These are phyloP conservation scores for Zophobas morio DNA, from an alignment of 1,140 invertebrate genomes.

Conservation along the genomic window DNA sequence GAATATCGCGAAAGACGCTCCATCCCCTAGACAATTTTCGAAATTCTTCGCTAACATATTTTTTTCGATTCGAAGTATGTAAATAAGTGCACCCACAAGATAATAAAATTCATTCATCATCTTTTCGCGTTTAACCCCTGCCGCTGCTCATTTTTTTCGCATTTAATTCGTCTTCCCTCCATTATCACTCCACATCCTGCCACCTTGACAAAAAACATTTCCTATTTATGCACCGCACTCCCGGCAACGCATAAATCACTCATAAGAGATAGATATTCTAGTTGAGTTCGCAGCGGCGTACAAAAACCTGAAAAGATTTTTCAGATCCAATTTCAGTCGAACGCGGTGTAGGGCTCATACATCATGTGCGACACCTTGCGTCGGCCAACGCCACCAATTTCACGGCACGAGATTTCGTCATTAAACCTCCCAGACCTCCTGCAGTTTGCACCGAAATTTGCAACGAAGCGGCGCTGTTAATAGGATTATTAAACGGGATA, in stretches of 20 bases:
- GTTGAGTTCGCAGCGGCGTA: conserved; percentile 10
- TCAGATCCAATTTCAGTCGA: conserved; percentile 3
- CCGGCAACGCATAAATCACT: conserved; percentile 26
- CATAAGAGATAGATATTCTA: conserved; percentile 28
- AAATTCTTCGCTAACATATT: too few species aligned
- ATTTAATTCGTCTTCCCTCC: too few species aligned
- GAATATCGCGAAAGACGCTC: too few species aligned
- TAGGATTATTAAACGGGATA: not conserved
- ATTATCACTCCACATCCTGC: not conserved
- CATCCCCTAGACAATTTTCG: too few species aligned
- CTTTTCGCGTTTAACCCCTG: not conserved
- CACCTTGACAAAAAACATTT: conserved; percentile 13
- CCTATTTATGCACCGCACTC: conserved; percentile 18
- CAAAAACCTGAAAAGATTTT: conserved; percentile 6
- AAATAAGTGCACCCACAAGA: too few species aligned
- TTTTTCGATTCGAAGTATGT: too few species aligned
- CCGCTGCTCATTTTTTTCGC: not conserved
- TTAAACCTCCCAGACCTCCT: not conserved
- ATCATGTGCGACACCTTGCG: conserved; percentile 6
- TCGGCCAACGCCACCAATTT: conserved; percentile 1
- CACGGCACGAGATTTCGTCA: conserved; percentile 10
- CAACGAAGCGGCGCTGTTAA: not conserved
- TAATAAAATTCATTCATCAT: too few species aligned
- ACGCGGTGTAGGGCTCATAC: not conserved
- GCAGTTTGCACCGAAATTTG: conserved; percentile 9